Percentiles rank a stretch among this genome's conserved stretches.
phyloP scores from a whole-genome alignment of 2,797 vertebrate species.

The Saxicola maurus region DNA sequence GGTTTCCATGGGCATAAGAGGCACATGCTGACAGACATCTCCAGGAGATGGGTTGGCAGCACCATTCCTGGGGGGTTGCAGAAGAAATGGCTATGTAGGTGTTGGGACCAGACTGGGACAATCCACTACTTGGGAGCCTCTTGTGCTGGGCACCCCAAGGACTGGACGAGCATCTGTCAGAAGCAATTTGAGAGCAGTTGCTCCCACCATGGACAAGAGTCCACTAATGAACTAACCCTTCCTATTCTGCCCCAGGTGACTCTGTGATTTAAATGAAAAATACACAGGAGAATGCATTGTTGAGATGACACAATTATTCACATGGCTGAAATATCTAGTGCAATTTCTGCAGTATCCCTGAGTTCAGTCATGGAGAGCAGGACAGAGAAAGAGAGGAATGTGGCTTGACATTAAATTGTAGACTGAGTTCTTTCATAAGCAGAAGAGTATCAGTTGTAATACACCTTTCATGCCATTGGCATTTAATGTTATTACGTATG shows the following conservation, averaged over 20 bases:
- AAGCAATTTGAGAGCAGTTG: background rate
- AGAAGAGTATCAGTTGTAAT: background rate
- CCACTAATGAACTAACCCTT: background rate
- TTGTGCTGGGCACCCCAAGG: background rate
- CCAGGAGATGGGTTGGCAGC: background rate
- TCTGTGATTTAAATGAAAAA: background rate
- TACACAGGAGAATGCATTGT: background rate
- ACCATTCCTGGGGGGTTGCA: accelerated
- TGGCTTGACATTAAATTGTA: background rate
- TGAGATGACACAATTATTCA: background rate
- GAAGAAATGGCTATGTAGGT: background rate
- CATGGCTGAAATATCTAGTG: background rate
- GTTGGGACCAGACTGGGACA: background rate
- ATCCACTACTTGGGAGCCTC: accelerated
- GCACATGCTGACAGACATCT: background rate
- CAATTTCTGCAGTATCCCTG: background rate
- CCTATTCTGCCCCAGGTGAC: background rate
- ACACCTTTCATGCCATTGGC: background rate
- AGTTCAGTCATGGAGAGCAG: background rate
- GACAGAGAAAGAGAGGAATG: background rate
- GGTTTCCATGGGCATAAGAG: background rate
- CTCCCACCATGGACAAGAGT: background rate
- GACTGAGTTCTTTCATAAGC: background rate
- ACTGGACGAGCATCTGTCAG: background rate
- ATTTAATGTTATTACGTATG: slow-evolving; percentile 17